Base-by-base conservation (phyloP, 2,113 vertebrate species). In the Hirundichthys speculiger region DNA sequence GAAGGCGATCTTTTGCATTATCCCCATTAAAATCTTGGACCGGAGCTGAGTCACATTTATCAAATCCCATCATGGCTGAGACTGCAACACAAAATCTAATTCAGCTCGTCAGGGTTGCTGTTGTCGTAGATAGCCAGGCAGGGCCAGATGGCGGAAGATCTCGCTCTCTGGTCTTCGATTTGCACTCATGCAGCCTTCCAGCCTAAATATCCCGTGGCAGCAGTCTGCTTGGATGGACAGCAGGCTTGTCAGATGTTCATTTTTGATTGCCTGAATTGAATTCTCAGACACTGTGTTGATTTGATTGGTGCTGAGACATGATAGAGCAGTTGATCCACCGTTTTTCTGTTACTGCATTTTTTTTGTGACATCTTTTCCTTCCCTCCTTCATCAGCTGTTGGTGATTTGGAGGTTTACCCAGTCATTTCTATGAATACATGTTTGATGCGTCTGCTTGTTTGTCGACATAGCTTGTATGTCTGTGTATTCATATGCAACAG, bases 51-150 rank as follows among this genome's bases (percentile, higher is more conserved):
- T 80, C 85, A 74, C 88, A 90, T 90, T 83, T 71, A 89, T 90
- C 87, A 89, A 86, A 87, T 90, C 84, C n/a, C n/a, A n/a, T 85
- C 78, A 65, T 61, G 90, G 82, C 83, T 64, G 52, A 75, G 89
- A 82, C 80, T 61, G 86, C 87, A 75, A 88, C 88, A 75, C 88
- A 91, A 89, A 89, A 90, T 91, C 86, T 88, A 85, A 91, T 81
- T 66, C 67, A 78, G 83, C 75, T 69, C 70, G 66, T 52, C 61
- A 64, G 80, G 79, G 89, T 67, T 59, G 76, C 6, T 27, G 30
- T 45, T 43, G 60, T 48, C 58, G 80, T 80, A 75, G 79, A 86
- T 38, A 53, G 87, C 73, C 76, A 77, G 81, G 73, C 80, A 34
- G 53, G 77, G 76, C 88, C 91, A 91, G 90, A 91, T 90, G 91